Conservation (phyloP, 2,797 vertebrate genomes). For the Crenuchus spilurus region DNA sequence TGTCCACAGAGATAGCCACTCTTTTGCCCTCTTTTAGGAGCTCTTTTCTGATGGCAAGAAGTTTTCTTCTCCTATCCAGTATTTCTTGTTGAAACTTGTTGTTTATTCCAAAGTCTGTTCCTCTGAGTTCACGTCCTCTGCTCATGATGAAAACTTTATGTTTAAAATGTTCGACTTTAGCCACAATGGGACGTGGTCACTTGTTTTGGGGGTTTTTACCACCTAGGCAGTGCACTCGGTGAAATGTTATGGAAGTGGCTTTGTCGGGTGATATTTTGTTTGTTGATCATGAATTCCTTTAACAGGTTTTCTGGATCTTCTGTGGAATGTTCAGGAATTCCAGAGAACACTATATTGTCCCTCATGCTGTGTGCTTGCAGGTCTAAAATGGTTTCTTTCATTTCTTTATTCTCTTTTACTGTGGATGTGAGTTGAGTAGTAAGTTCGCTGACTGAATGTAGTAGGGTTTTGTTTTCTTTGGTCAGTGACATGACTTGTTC, state of each 20-base stretch:
- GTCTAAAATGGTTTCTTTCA: constrained; percentile 21
- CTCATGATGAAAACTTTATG: constrained; percentile 2
- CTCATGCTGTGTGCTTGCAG: constrained; percentile 6
- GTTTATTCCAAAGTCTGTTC: constrained; percentile 14
- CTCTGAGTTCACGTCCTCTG: constrained; percentile 9
- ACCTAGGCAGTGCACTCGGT: constrained; percentile 5
- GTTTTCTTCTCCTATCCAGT: neutral
- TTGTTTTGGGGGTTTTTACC: neutral
- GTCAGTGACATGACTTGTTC: too few relatives aligned
- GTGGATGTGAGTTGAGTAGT: too few relatives aligned
- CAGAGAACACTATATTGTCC: constrained; percentile 23
- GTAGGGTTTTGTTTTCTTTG: too few relatives aligned
- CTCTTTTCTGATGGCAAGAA: neutral
- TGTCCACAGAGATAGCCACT: too few relatives aligned
- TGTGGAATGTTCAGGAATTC: neutral
- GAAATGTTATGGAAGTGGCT: constrained; percentile 18
- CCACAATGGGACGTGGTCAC: neutral
- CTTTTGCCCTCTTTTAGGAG: too few relatives aligned
- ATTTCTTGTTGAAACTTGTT: constrained; percentile 6
- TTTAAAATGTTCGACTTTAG: constrained; percentile 39
- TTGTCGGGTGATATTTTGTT: neutral
- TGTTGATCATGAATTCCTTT: constrained; percentile 17
- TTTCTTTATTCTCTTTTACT: constrained; percentile 6
- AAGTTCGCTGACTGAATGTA: too few relatives aligned
- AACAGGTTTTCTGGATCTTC: neutral